Base-by-base conservation (phyloP, 2,888 invertebrate genomes). In the Conistra vaccinii region DNA sequence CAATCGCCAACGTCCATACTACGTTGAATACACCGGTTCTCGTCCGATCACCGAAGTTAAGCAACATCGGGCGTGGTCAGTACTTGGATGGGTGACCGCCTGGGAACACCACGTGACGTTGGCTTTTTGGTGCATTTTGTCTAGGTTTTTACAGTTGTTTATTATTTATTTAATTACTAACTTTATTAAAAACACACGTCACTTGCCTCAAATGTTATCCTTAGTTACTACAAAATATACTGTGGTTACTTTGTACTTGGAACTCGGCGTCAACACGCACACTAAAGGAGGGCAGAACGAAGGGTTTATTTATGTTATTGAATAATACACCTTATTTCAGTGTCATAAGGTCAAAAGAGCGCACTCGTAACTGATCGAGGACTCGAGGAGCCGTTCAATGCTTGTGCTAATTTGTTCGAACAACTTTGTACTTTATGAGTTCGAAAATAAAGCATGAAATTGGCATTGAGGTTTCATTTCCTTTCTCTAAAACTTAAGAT, bases 31-130 rank as follows among this genome's bases (percentile, higher is more conserved):
- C 55, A 55, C 94, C 94, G 94, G 94, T 94, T 95, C 94, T 95
- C 95, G 94, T 95, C 95, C 94, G 95, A 95, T 95, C 95, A 95
- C 95, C 94, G 95, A 95, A 95, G 94, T 94, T 94, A 95, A 94
- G 94, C 95, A 95, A 94, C 94, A 92, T 95, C 93, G 94, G 95
- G 94, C 94, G 94, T 89, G 93, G 93, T 95, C 93, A 95, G 95
- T 95, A 95, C 95, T 95, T 95, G 93, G 94, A 94, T 95, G 95
- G 95, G 94, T 95, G 95, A 95, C 94, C 94, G 94, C 94, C 93
- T 94, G 94, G 93, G 94, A 94, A 94, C 93, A 94, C 93, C 92
- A 88, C 93, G 93, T 94, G 93, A 89, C 88, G 92, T 39, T 39
- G 10, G 39, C 39, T 39, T 39, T 39, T 93, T 93, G 89, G 53